These are phyloP conservation scores for Peromyscus leucopus DNA, from an alignment of 2,113 vertebrate species.

Conservation along the genomic window DNA sequence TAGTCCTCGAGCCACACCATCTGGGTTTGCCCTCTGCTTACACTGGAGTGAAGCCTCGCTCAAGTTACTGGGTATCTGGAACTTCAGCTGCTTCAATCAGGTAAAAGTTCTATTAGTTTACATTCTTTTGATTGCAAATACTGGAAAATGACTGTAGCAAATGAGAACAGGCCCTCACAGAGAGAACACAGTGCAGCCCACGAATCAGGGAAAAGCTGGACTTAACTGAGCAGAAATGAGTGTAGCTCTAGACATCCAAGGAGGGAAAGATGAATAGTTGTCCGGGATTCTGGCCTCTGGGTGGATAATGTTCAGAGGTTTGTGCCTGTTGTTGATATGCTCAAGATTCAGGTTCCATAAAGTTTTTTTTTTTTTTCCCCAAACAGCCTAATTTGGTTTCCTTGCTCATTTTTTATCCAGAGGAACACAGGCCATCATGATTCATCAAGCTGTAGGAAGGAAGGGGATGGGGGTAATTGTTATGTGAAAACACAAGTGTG, in stretches of 20 bases:
- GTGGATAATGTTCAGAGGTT: neutral
- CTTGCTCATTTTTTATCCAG: neutral
- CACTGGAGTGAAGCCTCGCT: neutral
- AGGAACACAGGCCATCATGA: neutral
- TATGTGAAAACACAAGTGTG: neutral
- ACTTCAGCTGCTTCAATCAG: neutral
- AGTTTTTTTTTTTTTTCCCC: neutral
- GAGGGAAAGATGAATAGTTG: neutral
- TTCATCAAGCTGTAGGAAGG: neutral
- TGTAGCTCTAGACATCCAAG: neutral
- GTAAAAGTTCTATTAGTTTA: neutral
- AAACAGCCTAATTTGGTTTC: neutral
- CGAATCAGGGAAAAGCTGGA: neutral
- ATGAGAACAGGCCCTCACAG: neutral
- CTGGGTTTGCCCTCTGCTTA: neutral
- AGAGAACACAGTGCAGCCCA: neutral
- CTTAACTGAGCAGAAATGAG: neutral
- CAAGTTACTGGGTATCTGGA: neutral
- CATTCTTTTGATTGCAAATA: neutral
- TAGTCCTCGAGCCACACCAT: neutral
- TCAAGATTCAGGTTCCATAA: neutral
- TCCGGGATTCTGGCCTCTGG: neutral
- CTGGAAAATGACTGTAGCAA: neutral
- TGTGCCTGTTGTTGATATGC: neutral
- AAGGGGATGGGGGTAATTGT: neutral